Conservation (phyloP, 2,888 invertebrate genomes). For the Mechanitis mazaeus region DNA sequence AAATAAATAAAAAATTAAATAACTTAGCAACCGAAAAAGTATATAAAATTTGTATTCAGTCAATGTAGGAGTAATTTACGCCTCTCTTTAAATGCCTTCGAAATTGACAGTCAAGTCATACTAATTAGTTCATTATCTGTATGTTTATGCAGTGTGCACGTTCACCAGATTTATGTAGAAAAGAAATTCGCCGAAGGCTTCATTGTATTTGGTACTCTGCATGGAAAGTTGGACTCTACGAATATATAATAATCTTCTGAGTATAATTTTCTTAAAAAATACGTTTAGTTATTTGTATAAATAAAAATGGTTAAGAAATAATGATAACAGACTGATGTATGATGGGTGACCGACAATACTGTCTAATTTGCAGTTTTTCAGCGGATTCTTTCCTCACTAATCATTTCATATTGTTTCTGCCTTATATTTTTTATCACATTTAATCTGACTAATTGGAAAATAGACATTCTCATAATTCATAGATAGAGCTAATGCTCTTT, state of each 20-base stretch:
- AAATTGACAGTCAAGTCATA: constrained; percentile 23
- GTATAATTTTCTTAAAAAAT: no score
- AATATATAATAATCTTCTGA: not conserved
- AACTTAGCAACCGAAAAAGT: not conserved
- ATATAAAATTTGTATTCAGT: constrained; percentile 15
- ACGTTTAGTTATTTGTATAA: no score
- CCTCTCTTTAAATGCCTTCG: constrained; percentile 31
- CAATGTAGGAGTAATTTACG: constrained; percentile 26
- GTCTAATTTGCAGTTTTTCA: no score
- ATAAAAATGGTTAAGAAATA: no score
- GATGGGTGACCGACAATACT: no score
- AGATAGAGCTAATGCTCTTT: no score
- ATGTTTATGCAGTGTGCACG: constrained; percentile 24
- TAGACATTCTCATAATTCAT: no score
- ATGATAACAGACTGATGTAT: no score
- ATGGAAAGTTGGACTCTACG: constrained; percentile 17
- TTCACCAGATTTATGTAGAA: constrained; percentile 20
- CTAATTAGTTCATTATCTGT: constrained; percentile 30
- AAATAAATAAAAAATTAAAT: not conserved
- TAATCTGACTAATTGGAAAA: no score
- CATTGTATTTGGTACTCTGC: constrained; percentile 13
- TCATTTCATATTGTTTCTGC: no score
- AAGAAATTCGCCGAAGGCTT: constrained; percentile 21
- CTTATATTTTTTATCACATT: no score
- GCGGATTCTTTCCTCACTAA: no score